These are phyloP conservation scores for Volucella inanis DNA, from an alignment of 2,888 invertebrate species.

Conservation along the genomic window DNA sequence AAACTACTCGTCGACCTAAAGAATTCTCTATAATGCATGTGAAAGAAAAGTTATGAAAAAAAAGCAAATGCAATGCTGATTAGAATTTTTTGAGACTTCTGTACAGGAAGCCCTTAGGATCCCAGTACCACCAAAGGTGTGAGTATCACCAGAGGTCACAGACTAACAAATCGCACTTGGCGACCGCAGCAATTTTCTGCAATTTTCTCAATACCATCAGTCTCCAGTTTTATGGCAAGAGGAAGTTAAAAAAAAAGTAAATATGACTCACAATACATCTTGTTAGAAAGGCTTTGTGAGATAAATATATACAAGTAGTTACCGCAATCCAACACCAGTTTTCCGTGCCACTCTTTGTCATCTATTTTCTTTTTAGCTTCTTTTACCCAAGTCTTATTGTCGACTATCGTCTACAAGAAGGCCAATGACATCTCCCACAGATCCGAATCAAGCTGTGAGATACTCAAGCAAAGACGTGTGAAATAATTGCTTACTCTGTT, in stretches of 20 bases:
- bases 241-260: constrained; percentile 4
- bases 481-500: constrained; percentile 1
- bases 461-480: constrained; percentile 14
- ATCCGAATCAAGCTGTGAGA: constrained; percentile 4
- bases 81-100: too few species aligned
- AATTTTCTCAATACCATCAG: constrained; percentile 9
- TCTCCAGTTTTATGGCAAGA: not conserved
- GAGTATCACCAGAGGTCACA: not conserved
- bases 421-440: constrained; percentile 62
- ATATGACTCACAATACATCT: constrained; percentile 36
- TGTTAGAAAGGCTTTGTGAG: constrained; percentile 19
- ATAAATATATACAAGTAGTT: constrained; percentile 23
- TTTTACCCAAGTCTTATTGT: constrained; percentile 14
- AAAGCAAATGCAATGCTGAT: constrained; percentile 1
- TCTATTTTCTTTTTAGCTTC: constrained; percentile 9
- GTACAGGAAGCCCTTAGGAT: too few species aligned
- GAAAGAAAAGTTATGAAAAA: constrained; percentile 2
- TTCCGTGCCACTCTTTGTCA: constrained; percentile 13
- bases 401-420: constrained; percentile 20
- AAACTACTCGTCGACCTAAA: not conserved
- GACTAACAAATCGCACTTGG: not conserved
- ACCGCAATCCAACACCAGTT: constrained; percentile 60
- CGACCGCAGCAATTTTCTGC: constrained; percentile 30
- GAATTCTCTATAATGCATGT: not conserved
- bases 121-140: too few species aligned